Percentiles rank a stretch among this genome's conserved stretches.
These are phyloP conservation scores for Luehdorfia chinensis DNA, from an alignment of 1,140 invertebrate species.

Conservation along the genomic window DNA sequence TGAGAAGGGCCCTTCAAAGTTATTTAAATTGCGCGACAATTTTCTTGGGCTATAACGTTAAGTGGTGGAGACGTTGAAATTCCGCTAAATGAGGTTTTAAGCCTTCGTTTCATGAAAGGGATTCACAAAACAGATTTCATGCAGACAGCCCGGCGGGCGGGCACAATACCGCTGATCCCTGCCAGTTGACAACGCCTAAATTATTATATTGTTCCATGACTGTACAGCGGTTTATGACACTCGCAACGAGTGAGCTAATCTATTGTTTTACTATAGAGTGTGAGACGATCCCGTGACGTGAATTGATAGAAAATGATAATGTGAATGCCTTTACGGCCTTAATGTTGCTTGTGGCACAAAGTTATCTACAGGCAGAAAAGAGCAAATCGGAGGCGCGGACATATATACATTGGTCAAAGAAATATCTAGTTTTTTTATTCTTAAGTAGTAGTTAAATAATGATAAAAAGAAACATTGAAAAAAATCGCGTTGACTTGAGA, in stretches of 20 bases:
- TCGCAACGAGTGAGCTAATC: conserved; percentile 35
- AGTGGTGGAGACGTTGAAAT: conserved; percentile 54
- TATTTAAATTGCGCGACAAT: conserved; percentile 72
- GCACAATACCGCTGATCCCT: conserved; percentile 52
- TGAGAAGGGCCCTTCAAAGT: conserved; percentile 53
- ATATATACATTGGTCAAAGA: too few species aligned
- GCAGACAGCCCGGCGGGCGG: conserved; percentile 35
- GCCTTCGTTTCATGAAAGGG: conserved; percentile 57
- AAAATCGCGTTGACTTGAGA: too few species aligned
- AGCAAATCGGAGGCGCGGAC: too few species aligned
- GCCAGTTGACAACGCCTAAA: conserved; percentile 42
- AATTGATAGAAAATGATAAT: too few species aligned
- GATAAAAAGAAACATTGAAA: too few species aligned
- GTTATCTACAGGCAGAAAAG: too few species aligned
- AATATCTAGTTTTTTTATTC: too few species aligned
- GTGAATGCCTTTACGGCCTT: too few species aligned
- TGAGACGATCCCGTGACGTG: too few species aligned
- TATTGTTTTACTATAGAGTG: conserved; percentile 14
- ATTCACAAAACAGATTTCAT: conserved; percentile 66
- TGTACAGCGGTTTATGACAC: conserved; percentile 40
- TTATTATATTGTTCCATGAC: conserved; percentile 66
- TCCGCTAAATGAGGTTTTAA: conserved; percentile 68
- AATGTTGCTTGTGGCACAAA: too few species aligned
- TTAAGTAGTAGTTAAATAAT: too few species aligned
- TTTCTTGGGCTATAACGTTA: conserved; percentile 63